Base-by-base conservation (phyloP, 1,140 invertebrate species). In the Hermatobates lingyangjiaoensis region DNA sequence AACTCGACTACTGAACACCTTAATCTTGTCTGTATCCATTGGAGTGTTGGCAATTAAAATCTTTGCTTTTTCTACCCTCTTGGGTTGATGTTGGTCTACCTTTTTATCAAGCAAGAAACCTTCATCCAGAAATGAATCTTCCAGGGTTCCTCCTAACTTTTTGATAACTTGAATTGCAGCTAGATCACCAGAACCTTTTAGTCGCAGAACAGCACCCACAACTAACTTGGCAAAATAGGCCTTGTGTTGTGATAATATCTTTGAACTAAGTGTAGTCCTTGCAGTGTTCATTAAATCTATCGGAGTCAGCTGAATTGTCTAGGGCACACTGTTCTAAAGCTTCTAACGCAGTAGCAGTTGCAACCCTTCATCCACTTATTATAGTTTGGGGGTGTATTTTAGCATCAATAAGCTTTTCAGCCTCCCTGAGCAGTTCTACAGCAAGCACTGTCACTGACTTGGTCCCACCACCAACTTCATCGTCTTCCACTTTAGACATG, bases 11-110 rank as follows among this genome's bases (percentile, higher is more conserved):
- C 78, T 79, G 66, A 81, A 81, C 12, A 81, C 68, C 66, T 80
- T 80, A 50, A 81, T 76, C 62, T 81, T 81, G 60, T 81, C 79
- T 21, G 76, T 74, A 62, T 81, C 79, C 79, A 81, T 81, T 0
- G 80, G 75, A 27, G 79, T 83, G 58, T 81, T 81, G 1, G 79
- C 79, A 57, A 81, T 73, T 15, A 81, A 66, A 58, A 81, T 81
- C 54, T 72, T 70, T 23, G 76, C 76, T 56, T 81, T 81, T 62
- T 81, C 77, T 55, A 81, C 67, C 52, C 71, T 64, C 59, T 79
- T 77, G 4, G 79, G 79, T 57, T 81, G 79, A 59, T 74, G 70
- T 28, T 70, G 60, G 46, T 80, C 79, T 3, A 48, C n/a, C 18
- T 18, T 18, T 2, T 24, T 25, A 27, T 27, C 46, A n/a, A 48